These are phyloP conservation scores for Anabacerthia variegaticeps DNA, from an alignment of 2,797 vertebrate species.

Conservation along the genomic window DNA sequence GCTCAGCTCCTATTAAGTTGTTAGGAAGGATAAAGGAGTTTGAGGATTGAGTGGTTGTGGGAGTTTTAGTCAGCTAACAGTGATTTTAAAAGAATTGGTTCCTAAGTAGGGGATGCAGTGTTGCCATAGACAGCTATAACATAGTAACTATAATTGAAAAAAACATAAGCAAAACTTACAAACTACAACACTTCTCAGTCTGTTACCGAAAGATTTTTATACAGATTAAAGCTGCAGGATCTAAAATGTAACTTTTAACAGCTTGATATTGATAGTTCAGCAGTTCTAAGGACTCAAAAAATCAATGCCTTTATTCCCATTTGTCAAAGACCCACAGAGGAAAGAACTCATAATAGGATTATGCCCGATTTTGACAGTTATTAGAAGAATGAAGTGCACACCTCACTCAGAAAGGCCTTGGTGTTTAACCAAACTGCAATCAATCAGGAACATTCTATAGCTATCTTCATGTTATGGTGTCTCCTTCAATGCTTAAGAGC, in stretches of 20 bases:
- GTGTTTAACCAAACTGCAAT: background rate
- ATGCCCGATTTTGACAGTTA: background rate
- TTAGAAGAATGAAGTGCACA: background rate
- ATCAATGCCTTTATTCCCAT: background rate
- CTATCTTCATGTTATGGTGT: background rate
- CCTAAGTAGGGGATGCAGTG: background rate
- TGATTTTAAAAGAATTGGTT: background rate
- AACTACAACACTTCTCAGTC: background rate
- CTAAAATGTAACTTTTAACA: background rate
- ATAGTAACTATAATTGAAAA: background rate
- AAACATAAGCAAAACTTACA: background rate
- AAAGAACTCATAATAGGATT: background rate
- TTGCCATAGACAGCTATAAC: background rate
- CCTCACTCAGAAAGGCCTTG: background rate
- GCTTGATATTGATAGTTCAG: background rate
- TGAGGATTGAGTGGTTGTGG: background rate
- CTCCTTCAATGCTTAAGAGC: background rate
- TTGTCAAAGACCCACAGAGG: background rate
- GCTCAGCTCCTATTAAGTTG: background rate
- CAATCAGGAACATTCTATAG: background rate
- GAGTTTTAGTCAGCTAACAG: background rate
- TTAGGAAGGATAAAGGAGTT: background rate
- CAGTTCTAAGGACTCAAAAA: background rate
- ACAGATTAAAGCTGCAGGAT: background rate
- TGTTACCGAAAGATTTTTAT: background rate